phyloP scores from a whole-genome alignment of 2,888 invertebrate species.

The Leptopilina drosophilae region DNA sequence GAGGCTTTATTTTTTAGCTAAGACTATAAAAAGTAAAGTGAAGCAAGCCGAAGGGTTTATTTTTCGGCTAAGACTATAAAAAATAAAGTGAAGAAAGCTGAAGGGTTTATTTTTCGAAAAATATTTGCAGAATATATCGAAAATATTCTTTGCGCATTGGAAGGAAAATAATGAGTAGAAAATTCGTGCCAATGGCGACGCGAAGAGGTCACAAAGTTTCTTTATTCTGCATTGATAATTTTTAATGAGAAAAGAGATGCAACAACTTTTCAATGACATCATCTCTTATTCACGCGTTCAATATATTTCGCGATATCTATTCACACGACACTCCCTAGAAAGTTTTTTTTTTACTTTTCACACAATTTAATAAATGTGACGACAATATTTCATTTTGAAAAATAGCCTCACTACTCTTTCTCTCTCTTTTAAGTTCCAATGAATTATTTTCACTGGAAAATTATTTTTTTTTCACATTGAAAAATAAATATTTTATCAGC shows the following conservation, averaged over 20 bases:
- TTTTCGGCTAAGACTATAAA: too few relatives aligned
- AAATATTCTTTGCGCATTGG: not conserved
- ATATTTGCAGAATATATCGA: too few relatives aligned
- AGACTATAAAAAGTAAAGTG: too few relatives aligned
- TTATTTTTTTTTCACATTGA: too few relatives aligned
- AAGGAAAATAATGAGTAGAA: not conserved
- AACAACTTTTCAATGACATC: constrained; percentile 68
- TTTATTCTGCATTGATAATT: constrained; percentile 21
- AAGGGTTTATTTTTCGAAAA: too few relatives aligned
- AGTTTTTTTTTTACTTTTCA: constrained; percentile 55
- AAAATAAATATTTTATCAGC: too few relatives aligned
- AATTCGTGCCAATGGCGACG: constrained; percentile 19
- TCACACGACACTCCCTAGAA: constrained; percentile 70
- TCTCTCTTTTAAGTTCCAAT: too few relatives aligned
- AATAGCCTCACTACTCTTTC: too few relatives aligned
- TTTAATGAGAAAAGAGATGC: constrained; percentile 65
- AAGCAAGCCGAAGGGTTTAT: too few relatives aligned
- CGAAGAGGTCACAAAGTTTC: constrained; percentile 57
- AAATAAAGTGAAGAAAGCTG: too few relatives aligned
- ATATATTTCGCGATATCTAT: constrained; percentile 44
- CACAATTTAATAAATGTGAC: not conserved
- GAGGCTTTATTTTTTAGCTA: too few relatives aligned
- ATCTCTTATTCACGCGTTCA: constrained; percentile 67
- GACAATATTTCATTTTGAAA: not conserved
- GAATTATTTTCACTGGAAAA: too few relatives aligned